These are phyloP conservation scores for Thereuonema tuberculata DNA, from an alignment of 1,140 invertebrate species.

Conservation along the genomic window DNA sequence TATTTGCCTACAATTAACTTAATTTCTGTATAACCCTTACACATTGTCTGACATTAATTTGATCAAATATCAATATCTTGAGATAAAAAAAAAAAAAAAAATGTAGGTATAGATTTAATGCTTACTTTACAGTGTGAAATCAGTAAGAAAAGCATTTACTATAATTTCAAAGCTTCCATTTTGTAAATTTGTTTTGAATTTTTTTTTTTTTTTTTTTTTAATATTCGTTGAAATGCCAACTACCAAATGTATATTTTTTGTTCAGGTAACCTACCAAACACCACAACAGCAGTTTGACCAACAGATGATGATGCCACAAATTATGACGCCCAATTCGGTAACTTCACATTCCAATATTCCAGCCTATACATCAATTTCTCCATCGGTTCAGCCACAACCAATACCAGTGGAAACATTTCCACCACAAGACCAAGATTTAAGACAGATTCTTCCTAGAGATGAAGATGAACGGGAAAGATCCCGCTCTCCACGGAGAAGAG, in stretches of 20 bases:
- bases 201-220: too few relatives aligned
- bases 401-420: slow-evolving; percentile 12
- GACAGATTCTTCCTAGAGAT: slow-evolving; percentile 9
- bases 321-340: slow-evolving; percentile 13
- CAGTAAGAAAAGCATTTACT: not conserved
- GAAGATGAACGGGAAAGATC: slow-evolving; percentile 10
- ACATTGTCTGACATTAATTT: too few relatives aligned
- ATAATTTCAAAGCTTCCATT: too few relatives aligned
- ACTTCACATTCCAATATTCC: slow-evolving; percentile 8
- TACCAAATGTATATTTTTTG: too few relatives aligned
- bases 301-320: not conserved
- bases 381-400: slow-evolving; percentile 14
- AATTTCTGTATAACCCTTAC: too few relatives aligned
- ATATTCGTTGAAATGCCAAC: too few relatives aligned
- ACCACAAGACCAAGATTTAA: slow-evolving; percentile 12
- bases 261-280: slow-evolving; percentile 42
- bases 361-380: slow-evolving; percentile 13
- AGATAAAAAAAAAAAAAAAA: too few relatives aligned
- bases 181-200: too few relatives aligned
- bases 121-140: not conserved
- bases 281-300: slow-evolving; percentile 43
- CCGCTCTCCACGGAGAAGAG: slow-evolving; percentile 1
- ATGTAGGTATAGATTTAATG: not conserved
- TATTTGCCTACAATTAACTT: too few relatives aligned
- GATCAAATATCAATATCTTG: too few relatives aligned